phyloP scores from a whole-genome alignment of 1,140 invertebrate genomes.

The Scaptomyza montana region DNA sequence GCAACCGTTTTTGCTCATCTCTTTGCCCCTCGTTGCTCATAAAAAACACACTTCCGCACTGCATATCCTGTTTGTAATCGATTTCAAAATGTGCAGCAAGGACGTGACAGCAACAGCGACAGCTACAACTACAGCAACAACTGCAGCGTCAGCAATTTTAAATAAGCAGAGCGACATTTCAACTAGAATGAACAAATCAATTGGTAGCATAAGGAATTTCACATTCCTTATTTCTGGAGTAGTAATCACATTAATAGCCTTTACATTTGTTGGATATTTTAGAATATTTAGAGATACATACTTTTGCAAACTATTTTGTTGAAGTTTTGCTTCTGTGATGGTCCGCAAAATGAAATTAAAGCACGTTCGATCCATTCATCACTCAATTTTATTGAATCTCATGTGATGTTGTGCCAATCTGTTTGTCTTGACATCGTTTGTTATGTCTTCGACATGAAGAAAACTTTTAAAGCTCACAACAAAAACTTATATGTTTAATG shows the following conservation, averaged over 20 bases:
- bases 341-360: neutral
- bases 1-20: conserved; percentile 15
- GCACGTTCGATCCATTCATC: neutral
- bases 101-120: conserved; percentile 45
- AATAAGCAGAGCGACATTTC: conserved; percentile 28
- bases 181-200: neutral
- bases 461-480: no score
- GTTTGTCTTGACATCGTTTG: no score
- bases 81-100: conserved; percentile 78
- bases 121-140: neutral
- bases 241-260: no score
- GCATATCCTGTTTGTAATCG: conserved; percentile 82
- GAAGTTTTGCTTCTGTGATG: neutral
- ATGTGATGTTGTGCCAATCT: no score
- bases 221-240: neutral
- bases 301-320: no score
- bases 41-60: conserved; percentile 72
- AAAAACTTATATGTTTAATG: no score
- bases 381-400: no score
- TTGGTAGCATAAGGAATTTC: neutral
- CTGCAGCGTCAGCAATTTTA: conserved; percentile 20
- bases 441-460: no score
- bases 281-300: no score
- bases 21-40: conserved; percentile 24
- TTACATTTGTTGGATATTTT: neutral